Percentiles rank a stretch among this genome's conserved stretches.
phyloP scores from a whole-genome alignment of 2,888 invertebrate genomes.

The Catocala fraxini region DNA sequence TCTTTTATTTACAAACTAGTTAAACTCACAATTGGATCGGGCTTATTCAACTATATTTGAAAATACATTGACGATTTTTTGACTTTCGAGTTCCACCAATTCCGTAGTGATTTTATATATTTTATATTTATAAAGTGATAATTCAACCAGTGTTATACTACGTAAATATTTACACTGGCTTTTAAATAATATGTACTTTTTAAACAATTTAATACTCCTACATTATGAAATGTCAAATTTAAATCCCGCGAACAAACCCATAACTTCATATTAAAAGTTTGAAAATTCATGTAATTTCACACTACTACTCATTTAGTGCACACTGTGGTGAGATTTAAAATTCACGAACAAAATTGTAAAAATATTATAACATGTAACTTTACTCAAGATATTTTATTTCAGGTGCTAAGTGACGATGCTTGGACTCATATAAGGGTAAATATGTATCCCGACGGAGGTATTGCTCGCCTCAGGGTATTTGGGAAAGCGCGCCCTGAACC shows the following conservation, averaged over 20 bases:
- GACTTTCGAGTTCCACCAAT: no score
- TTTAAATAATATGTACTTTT: no score
- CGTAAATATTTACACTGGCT: no score
- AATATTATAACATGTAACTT: slow-evolving; percentile 23
- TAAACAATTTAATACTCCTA: no score
- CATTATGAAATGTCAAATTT: slow-evolving; percentile 6
- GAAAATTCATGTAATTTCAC: slow-evolving; percentile 17
- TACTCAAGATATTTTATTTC: slow-evolving; percentile 25
- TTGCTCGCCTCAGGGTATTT: slow-evolving; percentile 88
- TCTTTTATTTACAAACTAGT: no score
- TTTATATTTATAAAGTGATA: no score
- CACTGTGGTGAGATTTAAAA: slow-evolving; percentile 28
- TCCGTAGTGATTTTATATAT: no score
- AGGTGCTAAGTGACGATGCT: slow-evolving; percentile 80
- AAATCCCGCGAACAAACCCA: slow-evolving; percentile 12
- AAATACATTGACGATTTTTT: no score
- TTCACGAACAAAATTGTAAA: neutral
- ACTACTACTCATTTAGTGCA: slow-evolving; percentile 22
- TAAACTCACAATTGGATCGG: no score
- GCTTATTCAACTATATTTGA: no score
- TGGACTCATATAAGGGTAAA: slow-evolving; percentile 89
- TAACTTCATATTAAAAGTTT: slow-evolving; percentile 37
- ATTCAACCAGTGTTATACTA: no score
- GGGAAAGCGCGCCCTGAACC: slow-evolving; percentile 82
- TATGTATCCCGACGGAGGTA: slow-evolving; percentile 89